Evolutionary conservation across 2,797 vertebrate species (phyloP).

Genomic region (Sebastes iracundus): DNA sequence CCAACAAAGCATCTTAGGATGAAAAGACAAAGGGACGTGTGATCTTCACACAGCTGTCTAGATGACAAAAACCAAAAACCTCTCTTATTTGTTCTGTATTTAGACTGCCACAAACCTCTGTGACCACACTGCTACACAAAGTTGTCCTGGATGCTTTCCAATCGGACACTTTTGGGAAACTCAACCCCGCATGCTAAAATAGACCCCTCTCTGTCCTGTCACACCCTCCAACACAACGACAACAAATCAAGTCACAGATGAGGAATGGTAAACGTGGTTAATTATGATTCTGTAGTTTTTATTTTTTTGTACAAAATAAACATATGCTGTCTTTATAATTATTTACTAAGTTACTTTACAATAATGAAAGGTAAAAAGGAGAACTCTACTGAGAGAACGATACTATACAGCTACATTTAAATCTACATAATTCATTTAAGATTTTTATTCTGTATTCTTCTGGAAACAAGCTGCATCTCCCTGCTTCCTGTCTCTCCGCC

Average conservation of each 20-base stretch:
- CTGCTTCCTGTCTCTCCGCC: conserved; percentile 33
- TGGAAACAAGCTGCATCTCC: conserved; percentile 53
- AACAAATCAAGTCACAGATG: conserved; percentile 57
- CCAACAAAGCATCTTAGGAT: conserved; percentile 8
- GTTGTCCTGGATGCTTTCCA: neutral
- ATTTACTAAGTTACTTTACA: conserved; percentile 80
- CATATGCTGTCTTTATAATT: conserved; percentile 64
- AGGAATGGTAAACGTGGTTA: conserved; percentile 76
- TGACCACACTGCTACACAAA: neutral
- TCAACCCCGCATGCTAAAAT: conserved; percentile 14
- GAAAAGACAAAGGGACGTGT: neutral
- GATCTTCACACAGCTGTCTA: neutral
- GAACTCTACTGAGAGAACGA: conserved; percentile 61
- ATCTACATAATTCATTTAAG: conserved; percentile 57
- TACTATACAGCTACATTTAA: conserved; percentile 69
- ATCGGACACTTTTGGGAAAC: conserved; percentile 10
- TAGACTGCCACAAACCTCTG: neutral
- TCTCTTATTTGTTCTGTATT: conserved; percentile 3
- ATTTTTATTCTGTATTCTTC: conserved; percentile 39
- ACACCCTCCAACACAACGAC: conserved; percentile 41
- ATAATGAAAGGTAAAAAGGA: conserved; percentile 74
- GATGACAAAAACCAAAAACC: conserved; percentile 5
- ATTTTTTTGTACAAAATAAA: conserved; percentile 80
- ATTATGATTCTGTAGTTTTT: conserved; percentile 59
- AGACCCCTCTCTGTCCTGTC: conserved; percentile 13